Conservation (phyloP, 2,888 invertebrate genomes). For the Stratiomys singularior region DNA sequence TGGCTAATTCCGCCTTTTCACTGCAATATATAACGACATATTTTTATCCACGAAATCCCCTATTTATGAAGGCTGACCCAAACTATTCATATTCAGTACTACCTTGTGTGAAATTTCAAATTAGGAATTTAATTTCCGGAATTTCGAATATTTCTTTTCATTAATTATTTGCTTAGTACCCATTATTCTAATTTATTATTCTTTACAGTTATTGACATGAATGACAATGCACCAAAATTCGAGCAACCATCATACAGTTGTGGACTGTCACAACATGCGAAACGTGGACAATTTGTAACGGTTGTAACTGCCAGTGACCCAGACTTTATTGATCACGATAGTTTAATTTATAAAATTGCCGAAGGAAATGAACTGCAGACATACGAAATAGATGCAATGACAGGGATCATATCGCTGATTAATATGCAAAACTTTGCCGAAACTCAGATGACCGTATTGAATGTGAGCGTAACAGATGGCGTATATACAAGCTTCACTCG, state of each 20-base stretch:
- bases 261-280: slow-evolving; percentile 81
- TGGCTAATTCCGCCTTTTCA: too few species aligned
- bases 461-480: slow-evolving; percentile 95
- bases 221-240: slow-evolving; percentile 90
- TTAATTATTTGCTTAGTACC: slow-evolving; percentile 53
- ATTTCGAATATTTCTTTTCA: background rate
- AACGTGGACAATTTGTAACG: slow-evolving; percentile 87
- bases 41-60: too few species aligned
- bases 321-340: slow-evolving; percentile 80
- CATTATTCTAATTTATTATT: background rate
- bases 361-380: slow-evolving; percentile 83
- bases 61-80: too few species aligned
- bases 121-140: background rate
- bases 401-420: slow-evolving; percentile 75
- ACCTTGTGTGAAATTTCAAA: too few species aligned
- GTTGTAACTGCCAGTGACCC: slow-evolving; percentile 90
- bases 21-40: too few species aligned
- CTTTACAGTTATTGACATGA: slow-evolving; percentile 82
- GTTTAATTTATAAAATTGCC: slow-evolving; percentile 82
- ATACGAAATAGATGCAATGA: slow-evolving; percentile 73
- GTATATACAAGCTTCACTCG: slow-evolving; percentile 91
- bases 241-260: slow-evolving; percentile 84
- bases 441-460: slow-evolving; percentile 74
- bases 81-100: too few species aligned
- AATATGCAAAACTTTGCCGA: slow-evolving; percentile 80